Evolutionary conservation across 2,888 invertebrate species (phyloP).

Genomic region (Drosophila cognata): DNA sequence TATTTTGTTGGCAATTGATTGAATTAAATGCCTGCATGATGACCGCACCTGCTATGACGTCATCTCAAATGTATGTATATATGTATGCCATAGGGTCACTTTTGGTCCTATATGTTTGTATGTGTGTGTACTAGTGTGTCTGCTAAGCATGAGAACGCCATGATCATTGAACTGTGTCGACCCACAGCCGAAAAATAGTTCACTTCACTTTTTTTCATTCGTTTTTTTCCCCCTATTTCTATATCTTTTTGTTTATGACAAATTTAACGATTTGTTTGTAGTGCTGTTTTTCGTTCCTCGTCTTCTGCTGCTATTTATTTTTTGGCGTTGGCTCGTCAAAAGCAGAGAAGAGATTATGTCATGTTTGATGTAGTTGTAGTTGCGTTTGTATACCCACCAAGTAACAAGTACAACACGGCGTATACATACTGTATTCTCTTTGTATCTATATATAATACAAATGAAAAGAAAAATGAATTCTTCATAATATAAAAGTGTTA

Average conservation of each 20-base stretch:
- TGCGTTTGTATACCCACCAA: constrained; percentile 20
- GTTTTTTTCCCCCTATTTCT: constrained; percentile 2
- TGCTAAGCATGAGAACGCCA: constrained; percentile 49
- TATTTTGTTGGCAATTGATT: constrained; percentile 3
- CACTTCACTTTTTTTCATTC: constrained; percentile 11
- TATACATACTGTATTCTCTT: constrained; percentile 1
- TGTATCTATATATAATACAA: neutral
- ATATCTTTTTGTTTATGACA: constrained; percentile 46
- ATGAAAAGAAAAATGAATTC: neutral
- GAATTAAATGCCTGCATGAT: constrained; percentile 41
- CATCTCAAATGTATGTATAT: constrained; percentile 36
- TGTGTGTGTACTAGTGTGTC: constrained; percentile 11
- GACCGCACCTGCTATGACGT: constrained; percentile 63
- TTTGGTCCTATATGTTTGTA: constrained; percentile 36
- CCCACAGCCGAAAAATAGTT: constrained; percentile 36
- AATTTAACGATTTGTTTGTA: constrained; percentile 49
- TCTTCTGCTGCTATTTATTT: constrained; percentile 19
- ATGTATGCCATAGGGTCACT: constrained; percentile 45
- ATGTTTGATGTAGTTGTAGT: constrained; percentile 53
- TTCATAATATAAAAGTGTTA: neutral
- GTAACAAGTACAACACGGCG: constrained; percentile 8
- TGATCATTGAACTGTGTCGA: constrained; percentile 62
- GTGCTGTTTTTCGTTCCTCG: constrained; percentile 23
- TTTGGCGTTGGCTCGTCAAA: constrained; percentile 35
- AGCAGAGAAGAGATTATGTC: constrained; percentile 68